Evolutionary conservation across 2,797 vertebrate genomes (phyloP).

Genomic region (Sebastiscus albofasciatus): DNA sequence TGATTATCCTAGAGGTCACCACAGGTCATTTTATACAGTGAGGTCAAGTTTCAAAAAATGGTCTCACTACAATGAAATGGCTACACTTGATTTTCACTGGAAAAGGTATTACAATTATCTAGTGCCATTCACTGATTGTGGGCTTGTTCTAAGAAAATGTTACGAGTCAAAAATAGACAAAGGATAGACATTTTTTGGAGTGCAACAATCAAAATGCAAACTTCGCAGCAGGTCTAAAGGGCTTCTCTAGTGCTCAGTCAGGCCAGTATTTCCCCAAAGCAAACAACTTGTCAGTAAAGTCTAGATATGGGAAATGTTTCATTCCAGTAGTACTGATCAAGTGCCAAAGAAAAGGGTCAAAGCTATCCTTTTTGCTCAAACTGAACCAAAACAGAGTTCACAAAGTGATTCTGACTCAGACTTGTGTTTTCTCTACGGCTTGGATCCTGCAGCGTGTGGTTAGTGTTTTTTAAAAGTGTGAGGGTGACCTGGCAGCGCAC

Average conservation of each 20-base stretch:
- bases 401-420: conserved; percentile 37
- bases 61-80: too few relatives aligned
- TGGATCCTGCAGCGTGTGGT: conserved; percentile 50
- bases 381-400: conserved; percentile 19
- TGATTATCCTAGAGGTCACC: too few relatives aligned
- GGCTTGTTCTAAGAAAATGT: not conserved
- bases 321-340: conserved; percentile 45
- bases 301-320: conserved; percentile 39
- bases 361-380: conserved; percentile 4
- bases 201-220: conserved; percentile 7
- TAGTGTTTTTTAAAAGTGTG: conserved; percentile 48
- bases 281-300: conserved; percentile 30
- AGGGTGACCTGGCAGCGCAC: conserved; percentile 61
- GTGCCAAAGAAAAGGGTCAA: conserved; percentile 55
- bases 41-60: too few relatives aligned
- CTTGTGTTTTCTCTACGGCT: conserved; percentile 38
- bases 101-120: not conserved
- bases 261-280: conserved; percentile 24
- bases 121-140: not conserved
- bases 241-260: not conserved
- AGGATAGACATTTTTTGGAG: not conserved
- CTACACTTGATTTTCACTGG: not conserved
- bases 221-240: not conserved
- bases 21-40: too few relatives aligned
- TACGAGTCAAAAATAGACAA: not conserved